Percentiles rank a stretch among this genome's conserved stretches.
Evolutionary conservation across 2,113 vertebrate genomes (phyloP).

Genomic region (Panthera leo): DNA sequence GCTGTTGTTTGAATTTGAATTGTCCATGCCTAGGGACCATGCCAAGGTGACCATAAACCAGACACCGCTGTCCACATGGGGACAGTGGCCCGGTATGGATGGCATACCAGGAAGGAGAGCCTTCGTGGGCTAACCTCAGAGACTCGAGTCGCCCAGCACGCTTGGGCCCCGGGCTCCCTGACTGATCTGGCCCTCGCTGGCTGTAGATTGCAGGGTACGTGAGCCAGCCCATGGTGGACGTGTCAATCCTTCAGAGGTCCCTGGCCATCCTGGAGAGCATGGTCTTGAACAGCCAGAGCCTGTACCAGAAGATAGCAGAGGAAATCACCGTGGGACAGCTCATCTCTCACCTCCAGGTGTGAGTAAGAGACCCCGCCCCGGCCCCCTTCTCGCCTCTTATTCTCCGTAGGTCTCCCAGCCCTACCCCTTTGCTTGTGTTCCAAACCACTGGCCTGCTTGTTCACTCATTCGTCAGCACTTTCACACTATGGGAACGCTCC

Average conservation of each 20-base stretch:
- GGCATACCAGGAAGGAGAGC: not conserved
- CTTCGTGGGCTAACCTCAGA: fast-evolving
- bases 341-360: slow-evolving; percentile 99
- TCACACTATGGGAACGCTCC: not conserved
- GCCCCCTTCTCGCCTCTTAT: not conserved
- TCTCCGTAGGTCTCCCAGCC: not conserved
- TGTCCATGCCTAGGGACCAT: not conserved
- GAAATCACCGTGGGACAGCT: slow-evolving; percentile 99
- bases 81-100: not conserved
- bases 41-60: not conserved
- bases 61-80: not conserved
- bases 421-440: not conserved
- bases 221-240: slow-evolving; percentile 97
- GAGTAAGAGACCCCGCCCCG: slow-evolving; percentile 83
- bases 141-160: not conserved
- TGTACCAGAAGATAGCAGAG: slow-evolving; percentile 97
- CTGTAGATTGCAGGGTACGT: slow-evolving; percentile 96
- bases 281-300: slow-evolving; percentile 98
- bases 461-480: not conserved
- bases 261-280: slow-evolving; percentile 98
- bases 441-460: not conserved
- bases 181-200: not conserved
- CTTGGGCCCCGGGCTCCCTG: not conserved
- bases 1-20: not conserved
- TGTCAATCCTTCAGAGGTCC: slow-evolving; percentile 97